Base-by-base conservation (phyloP, 2,113 vertebrate genomes). In the Mohoua ochrocephala region DNA sequence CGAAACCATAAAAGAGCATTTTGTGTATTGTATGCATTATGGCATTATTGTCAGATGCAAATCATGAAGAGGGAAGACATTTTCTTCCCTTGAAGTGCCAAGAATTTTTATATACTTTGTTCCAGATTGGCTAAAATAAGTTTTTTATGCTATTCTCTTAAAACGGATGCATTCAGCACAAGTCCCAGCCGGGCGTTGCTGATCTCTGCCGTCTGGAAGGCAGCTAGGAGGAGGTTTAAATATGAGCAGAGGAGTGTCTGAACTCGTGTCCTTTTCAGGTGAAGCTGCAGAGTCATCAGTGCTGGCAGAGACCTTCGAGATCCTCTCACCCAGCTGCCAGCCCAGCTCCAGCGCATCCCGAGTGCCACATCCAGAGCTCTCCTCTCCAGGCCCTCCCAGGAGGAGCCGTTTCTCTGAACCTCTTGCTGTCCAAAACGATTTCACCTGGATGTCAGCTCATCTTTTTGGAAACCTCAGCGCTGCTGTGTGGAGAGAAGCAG, bases 1-100 rank as follows among this genome's bases (percentile, higher is more conserved):
- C 73, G 86, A 71, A 80, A 79, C 60, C 60, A 52, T 75, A 68
- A 90, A 93, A 86, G 50, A 78, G 7, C 30, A 68, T 84, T 93
- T 89, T 93, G 47, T 91, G 31, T 91, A 44, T 56, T 70, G 23
- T 41, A 26, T 84, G 47, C 73, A 21, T 86, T 86, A 68, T 68
- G 52, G 33, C 13, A 8, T 67, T 70, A 50, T 76, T 94, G 70
- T 69, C 63, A 60, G 27, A 35, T 68, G 69, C 59, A 91, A 96
- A 90, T 94, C 53, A 80, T 50, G 31, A 61, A 52, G 7, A 85
- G 8, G 9, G 44, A 33, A 69, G 26, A n/a, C 2, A 10, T 44
- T 64, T 84, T 84, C 93, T 81, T 45, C 16, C 37, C 31, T 67
- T 47, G 30, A 61, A 75, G 10, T 49, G 33, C 31, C 22, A 61